These are phyloP conservation scores for Eriosoma lanigerum DNA, from an alignment of 1,140 invertebrate species.

Conservation along the genomic window DNA sequence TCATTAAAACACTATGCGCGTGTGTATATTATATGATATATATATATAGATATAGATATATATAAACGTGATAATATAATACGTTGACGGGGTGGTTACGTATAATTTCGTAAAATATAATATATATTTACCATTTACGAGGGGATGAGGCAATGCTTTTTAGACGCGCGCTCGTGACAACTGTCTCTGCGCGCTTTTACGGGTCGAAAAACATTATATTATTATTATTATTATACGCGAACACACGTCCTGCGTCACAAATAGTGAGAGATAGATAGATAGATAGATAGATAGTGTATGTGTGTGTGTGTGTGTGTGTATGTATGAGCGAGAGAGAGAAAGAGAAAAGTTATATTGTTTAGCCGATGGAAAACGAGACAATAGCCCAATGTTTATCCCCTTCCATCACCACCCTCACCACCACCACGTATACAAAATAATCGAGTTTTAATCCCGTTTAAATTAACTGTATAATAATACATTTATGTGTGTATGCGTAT, in stretches of 20 bases:
- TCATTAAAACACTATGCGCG: slow-evolving; percentile 18
- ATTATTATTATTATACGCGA: not conserved
- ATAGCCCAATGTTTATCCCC: slow-evolving; percentile 17
- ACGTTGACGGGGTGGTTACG: not conserved
- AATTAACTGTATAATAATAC: slow-evolving; percentile 37
- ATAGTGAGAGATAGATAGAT: not conserved
- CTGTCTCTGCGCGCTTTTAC: slow-evolving; percentile 47
- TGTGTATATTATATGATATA: not conserved
- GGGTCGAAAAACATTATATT: slow-evolving; percentile 41
- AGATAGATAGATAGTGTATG: no score
- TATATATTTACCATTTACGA: not conserved
- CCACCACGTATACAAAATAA: not conserved
- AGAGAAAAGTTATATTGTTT: slow-evolving; percentile 34
- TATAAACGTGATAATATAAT: not conserved
- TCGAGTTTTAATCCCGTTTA: slow-evolving; percentile 51
- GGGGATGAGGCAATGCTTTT: slow-evolving; percentile 30
- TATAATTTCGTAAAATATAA: no score
- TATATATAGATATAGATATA: no score
- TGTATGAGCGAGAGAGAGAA: not conserved
- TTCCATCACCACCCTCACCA: not conserved
- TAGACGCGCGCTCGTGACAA: slow-evolving; percentile 14
- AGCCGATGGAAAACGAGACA: slow-evolving; percentile 45
- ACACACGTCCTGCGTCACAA: not conserved
- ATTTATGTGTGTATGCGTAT: not conserved
- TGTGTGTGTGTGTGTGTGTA: not conserved